phyloP scores from a whole-genome alignment of 2,113 vertebrate species.

The Steatornis caripensis region DNA sequence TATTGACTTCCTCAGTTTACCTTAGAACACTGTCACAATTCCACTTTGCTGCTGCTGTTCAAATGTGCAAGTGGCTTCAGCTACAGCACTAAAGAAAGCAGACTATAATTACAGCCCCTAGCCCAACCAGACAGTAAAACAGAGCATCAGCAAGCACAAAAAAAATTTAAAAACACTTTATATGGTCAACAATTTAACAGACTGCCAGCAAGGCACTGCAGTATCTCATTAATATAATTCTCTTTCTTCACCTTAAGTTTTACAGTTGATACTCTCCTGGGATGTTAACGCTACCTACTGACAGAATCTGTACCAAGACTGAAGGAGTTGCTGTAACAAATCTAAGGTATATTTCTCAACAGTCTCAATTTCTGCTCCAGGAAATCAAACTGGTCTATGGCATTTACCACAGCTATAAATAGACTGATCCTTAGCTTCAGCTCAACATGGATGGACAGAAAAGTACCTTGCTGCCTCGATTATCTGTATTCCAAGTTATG shows the following conservation, averaged over 20 bases:
- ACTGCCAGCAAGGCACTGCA: background rate
- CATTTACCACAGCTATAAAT: background rate
- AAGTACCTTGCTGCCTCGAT: background rate
- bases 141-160: background rate
- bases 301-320: background rate
- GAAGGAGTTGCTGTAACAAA: background rate
- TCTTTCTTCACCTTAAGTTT: background rate
- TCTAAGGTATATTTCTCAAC: background rate
- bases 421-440: background rate
- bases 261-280: background rate
- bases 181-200: background rate
- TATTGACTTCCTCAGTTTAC: background rate
- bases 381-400: background rate
- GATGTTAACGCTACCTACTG: background rate
- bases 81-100: background rate
- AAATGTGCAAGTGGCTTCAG: background rate
- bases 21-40: background rate
- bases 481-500: background rate
- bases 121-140: background rate
- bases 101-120: background rate
- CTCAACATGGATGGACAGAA: background rate
- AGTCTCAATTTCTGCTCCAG: background rate
- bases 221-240: background rate
- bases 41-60: background rate
- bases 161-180: background rate